Base-by-base conservation (phyloP, 2,888 invertebrate species). In the Drosophila nigricruria region DNA sequence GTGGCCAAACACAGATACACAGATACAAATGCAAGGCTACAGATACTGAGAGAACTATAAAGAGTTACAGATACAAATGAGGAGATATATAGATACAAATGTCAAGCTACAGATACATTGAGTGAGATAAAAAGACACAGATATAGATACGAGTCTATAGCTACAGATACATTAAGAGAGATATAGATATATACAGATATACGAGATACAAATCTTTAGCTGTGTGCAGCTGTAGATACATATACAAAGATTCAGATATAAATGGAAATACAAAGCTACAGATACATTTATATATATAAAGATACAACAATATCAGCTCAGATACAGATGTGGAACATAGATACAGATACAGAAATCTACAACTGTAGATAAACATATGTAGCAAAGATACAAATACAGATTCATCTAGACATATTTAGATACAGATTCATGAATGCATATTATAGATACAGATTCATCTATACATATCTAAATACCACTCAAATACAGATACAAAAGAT, bases 1-100 rank as follows among this genome's bases (percentile, higher is more conserved):
- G 86, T 89, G 89, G 82, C 86, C 80, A 73, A 67, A 54, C 60
- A 77, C 60, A 69, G 38, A 27, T 18, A 54, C 64, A 32, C 64
- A 32, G 50, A 25, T 60, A 56, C 54, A 47, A 10, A 25, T 5
- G n/a, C 42, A 58, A 5, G 2, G 16, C 23, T 32, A 43, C 34
- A 34, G 16, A 20, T 32, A 34, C 10, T 20, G 5, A 23, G 1
- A 3, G 8, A 53, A 6, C 25, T 38, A 25, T 6, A 38, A 10
- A 73, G 32, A 73, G 32, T 20, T 49, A 4, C 5, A 52, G 34
- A 52, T 52, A 16, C 20, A 52, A 52, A 52, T 34, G 16, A 9
- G 16, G 2, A 52, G 16, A 16, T 52, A 20, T 50, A 20, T 3
- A 32, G 32, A 50, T 32, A 50, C 18, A 18, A 12, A 47, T 30